A percentile compares a stretch with the other conserved stretches of the same genome.
These are phyloP conservation scores for Otocyon megalotis DNA, from an alignment of 2,113 vertebrate genomes.

Conservation along the genomic window DNA sequence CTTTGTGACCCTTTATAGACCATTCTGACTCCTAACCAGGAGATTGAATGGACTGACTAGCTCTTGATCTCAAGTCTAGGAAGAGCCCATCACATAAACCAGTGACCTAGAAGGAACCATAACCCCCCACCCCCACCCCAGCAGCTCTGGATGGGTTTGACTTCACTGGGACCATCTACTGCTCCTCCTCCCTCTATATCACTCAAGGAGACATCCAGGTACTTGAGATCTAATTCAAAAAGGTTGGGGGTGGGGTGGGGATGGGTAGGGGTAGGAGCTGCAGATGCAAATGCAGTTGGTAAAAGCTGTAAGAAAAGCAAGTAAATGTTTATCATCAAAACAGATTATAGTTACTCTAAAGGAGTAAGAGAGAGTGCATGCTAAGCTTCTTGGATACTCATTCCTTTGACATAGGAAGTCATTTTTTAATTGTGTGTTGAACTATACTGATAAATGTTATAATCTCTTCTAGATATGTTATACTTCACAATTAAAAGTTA, in stretches of 20 bases:
- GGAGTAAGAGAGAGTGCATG: background rate
- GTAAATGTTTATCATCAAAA: background rate
- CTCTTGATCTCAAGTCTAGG: background rate
- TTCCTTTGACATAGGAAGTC: background rate
- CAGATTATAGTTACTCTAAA: background rate
- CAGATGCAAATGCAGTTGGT: background rate
- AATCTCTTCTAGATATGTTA: background rate
- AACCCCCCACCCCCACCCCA: background rate
- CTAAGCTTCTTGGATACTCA: background rate
- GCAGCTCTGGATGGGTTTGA: background rate
- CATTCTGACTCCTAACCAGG: background rate
- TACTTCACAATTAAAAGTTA: constrained; percentile 16
- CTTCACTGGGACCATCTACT: background rate
- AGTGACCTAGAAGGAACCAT: background rate
- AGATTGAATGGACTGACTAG: background rate
- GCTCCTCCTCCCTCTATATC: background rate
- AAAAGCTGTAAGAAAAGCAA: background rate
- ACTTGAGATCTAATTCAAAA: background rate
- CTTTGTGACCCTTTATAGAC: background rate
- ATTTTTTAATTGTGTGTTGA: background rate
- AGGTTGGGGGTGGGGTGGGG: no score
- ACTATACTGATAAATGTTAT: background rate
- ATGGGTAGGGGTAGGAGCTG: background rate
- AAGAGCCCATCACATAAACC: background rate
- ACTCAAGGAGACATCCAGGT: background rate